These are phyloP conservation scores for Drosophila macrothrix DNA, from an alignment of 2,888 invertebrate genomes.

Conservation along the genomic window DNA sequence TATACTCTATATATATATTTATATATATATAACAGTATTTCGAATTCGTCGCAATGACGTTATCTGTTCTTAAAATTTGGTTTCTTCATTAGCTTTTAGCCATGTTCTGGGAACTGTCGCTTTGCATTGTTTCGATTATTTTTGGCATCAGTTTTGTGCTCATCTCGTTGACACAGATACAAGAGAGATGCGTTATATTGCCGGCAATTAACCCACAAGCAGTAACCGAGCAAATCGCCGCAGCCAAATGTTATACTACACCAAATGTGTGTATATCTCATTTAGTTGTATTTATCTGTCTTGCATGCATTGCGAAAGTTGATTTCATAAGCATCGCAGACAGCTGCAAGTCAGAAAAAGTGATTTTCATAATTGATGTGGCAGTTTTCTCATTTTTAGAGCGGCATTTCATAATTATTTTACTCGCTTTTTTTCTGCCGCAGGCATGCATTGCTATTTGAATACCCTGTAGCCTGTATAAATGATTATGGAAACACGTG, in stretches of 20 bases:
- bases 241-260: slow-evolving; percentile 35
- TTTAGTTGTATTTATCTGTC: slow-evolving; percentile 9
- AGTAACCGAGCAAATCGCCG: slow-evolving; percentile 20
- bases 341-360: slow-evolving; percentile 28
- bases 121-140: slow-evolving; percentile 55
- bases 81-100: slow-evolving; percentile 29
- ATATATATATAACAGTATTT: slow-evolving; percentile 15
- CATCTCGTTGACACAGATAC: slow-evolving; percentile 68
- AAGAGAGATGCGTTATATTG: slow-evolving; percentile 51
- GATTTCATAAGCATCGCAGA: slow-evolving; percentile 32
- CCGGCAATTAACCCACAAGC: slow-evolving; percentile 71
- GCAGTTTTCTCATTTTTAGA: slow-evolving; percentile 29
- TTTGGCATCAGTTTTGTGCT: slow-evolving; percentile 48
- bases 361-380: slow-evolving; percentile 37
- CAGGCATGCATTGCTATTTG: not conserved
- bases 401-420: slow-evolving; percentile 32
- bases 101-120: slow-evolving; percentile 33
- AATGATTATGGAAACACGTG: not conserved
- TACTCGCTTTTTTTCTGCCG: not conserved
- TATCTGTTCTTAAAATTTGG: slow-evolving; percentile 16
- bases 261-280: slow-evolving; percentile 23
- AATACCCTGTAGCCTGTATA: not conserved
- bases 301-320: slow-evolving; percentile 21
- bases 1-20: not conserved
- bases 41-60: not conserved